phyloP scores from a whole-genome alignment of 2,797 vertebrate species.

The Clarias laeviceps region DNA sequence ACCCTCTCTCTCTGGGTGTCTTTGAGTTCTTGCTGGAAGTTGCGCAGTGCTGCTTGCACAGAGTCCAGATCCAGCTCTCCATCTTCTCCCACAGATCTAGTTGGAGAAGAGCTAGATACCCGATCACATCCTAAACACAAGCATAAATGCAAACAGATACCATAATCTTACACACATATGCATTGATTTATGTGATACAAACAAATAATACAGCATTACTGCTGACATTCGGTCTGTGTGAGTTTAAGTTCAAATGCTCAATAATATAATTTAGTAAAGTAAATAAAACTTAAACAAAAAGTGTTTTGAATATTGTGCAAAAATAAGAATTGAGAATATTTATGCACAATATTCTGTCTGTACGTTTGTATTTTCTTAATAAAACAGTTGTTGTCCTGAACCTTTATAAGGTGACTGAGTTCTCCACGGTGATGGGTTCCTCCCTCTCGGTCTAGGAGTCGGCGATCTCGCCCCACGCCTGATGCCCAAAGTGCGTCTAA shows the following conservation, averaged over 20 bases:
- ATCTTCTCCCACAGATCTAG: slow-evolving; percentile 55
- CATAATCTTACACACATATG: slow-evolving; percentile 10
- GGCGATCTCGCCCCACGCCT: slow-evolving; percentile 45
- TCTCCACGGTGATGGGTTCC: slow-evolving; percentile 67
- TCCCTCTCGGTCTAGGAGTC: slow-evolving; percentile 54
- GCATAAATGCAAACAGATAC: slow-evolving; percentile 31
- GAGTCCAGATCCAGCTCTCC: slow-evolving; percentile 71
- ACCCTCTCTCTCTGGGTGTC: slow-evolving; percentile 79
- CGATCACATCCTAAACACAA: slow-evolving; percentile 60
- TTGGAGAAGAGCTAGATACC: slow-evolving; percentile 51
- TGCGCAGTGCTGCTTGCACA: slow-evolving; percentile 66
- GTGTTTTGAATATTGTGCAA: not conserved
- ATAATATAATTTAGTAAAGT: not conserved
- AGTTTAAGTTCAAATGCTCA: not conserved
- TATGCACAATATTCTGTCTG: not conserved
- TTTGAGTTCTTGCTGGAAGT: slow-evolving; percentile 73
- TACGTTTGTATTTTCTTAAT: not conserved
- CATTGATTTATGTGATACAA: not conserved
- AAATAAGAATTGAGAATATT: not conserved
- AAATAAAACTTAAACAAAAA: not conserved
- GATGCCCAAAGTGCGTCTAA: slow-evolving; percentile 71
- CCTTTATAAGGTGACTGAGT: slow-evolving; percentile 70
- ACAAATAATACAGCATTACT: not conserved
- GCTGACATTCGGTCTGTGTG: not conserved
- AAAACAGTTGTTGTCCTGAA: slow-evolving; percentile 47